These are phyloP conservation scores for Nymphalis polychloros DNA, from an alignment of 2,888 invertebrate genomes.

Conservation along the genomic window DNA sequence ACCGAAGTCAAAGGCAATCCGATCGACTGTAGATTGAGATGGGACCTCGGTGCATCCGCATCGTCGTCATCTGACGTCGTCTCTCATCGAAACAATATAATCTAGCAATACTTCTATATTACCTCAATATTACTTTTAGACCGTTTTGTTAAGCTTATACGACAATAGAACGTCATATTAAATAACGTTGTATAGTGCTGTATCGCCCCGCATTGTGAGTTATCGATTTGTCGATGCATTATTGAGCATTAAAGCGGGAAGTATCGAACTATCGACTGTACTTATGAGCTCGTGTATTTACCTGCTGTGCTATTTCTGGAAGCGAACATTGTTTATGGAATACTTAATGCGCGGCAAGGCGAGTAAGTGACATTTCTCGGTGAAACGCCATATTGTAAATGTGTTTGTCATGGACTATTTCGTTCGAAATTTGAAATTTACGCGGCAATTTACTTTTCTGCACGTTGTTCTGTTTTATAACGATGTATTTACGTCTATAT, in stretches of 20 bases:
- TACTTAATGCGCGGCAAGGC: conserved; percentile 61
- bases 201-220: conserved; percentile 5
- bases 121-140: background rate
- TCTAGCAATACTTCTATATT: background rate
- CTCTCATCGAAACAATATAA: background rate
- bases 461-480: background rate
- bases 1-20: too few relatives aligned
- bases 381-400: conserved; percentile 47
- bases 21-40: too few relatives aligned
- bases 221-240: conserved; percentile 75
- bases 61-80: too few relatives aligned
- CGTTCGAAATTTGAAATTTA: conserved; percentile 23
- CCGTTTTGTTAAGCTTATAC: conserved; percentile 3
- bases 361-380: conserved; percentile 61
- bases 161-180: conserved; percentile 8
- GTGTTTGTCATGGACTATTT: conserved; percentile 35
- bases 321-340: conserved; percentile 72
- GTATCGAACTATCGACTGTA: conserved; percentile 44
- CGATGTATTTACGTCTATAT: background rate
- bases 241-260: conserved; percentile 63
- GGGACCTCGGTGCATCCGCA: too few relatives aligned
- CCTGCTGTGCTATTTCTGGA: conserved; percentile 65
- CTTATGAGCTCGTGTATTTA: conserved; percentile 40
- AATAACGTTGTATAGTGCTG: conserved; percentile 8
- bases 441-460: conserved; percentile 14